Evolutionary conservation across 2,888 invertebrate genomes (phyloP).

Genomic region (Arge pagana): DNA sequence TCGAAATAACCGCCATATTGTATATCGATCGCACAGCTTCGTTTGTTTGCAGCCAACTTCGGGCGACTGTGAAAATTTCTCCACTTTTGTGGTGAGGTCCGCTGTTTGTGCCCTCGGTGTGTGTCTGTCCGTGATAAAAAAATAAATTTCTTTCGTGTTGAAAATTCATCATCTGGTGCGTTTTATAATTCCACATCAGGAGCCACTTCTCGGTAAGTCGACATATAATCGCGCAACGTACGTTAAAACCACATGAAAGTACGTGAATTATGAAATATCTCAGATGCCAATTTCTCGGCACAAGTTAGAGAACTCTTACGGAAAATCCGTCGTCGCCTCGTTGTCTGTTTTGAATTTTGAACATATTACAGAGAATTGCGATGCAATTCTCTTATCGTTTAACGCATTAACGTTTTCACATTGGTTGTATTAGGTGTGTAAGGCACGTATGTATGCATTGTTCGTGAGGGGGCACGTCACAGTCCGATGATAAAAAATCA

Average conservation of each 20-base stretch:
- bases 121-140: slow-evolving; percentile 25
- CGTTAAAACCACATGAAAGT: no score
- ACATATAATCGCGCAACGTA: neutral
- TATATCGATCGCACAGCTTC: slow-evolving; percentile 31
- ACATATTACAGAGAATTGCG: no score
- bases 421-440: no score
- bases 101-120: slow-evolving; percentile 32
- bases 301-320: no score
- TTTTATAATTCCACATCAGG: slow-evolving; percentile 27
- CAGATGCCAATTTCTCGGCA: no score
- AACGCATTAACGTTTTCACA: no score
- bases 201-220: slow-evolving; percentile 38
- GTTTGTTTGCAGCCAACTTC: slow-evolving; percentile 38
- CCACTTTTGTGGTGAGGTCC: slow-evolving; percentile 41
- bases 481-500: slow-evolving; percentile 13
- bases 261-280: no score
- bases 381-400: no score
- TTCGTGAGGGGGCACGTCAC: slow-evolving; percentile 12
- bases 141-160: slow-evolving; percentile 22
- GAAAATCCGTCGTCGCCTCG: no score
- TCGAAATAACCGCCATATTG: slow-evolving; percentile 35
- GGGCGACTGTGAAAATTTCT: slow-evolving; percentile 40
- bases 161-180: slow-evolving; percentile 30
- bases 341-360: no score
- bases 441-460: slow-evolving; percentile 4